Evolutionary conservation across 2,797 vertebrate genomes (phyloP).

Genomic region (Helicolenus hilgendorfi): DNA sequence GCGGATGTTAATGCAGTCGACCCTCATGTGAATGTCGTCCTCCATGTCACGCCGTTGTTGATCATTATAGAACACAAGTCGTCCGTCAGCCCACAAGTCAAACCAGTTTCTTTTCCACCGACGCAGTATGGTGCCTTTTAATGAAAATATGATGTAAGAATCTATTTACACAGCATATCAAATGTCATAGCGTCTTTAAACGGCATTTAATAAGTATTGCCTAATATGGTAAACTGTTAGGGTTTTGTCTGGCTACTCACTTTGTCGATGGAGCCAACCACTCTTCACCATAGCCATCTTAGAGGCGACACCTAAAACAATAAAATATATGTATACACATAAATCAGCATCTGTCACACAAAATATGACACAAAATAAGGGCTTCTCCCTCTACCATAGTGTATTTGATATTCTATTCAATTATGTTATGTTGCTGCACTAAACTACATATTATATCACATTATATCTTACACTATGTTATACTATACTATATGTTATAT

Average conservation of each 20-base stretch:
- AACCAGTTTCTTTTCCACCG: conserved; percentile 99
- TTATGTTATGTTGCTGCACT: not conserved
- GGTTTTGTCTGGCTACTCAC: conserved; percentile 83
- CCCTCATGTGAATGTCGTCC: conserved; percentile 95
- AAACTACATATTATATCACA: not conserved
- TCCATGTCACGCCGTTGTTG: conserved; percentile 93
- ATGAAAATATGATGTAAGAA: not conserved
- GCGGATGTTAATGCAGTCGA: conserved; percentile 96
- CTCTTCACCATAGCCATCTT: conserved; percentile 87
- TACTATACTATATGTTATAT: not conserved
- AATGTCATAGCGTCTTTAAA: not conserved
- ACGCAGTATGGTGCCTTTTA: conserved; percentile 95
- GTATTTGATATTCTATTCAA: not conserved
- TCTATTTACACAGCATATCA: not conserved
- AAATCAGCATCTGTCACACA: not conserved
- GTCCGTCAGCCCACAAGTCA: conserved; percentile 96
- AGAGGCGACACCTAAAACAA: conserved; percentile 48
- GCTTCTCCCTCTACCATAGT: not conserved
- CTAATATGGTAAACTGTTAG: not conserved
- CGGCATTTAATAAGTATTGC: not conserved
- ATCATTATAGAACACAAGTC: conserved; percentile 95
- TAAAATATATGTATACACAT: not conserved
- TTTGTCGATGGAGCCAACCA: conserved; percentile 92
- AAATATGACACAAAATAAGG: not conserved
- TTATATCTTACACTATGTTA: not conserved